These are phyloP conservation scores for Synaphobranchus kaupii DNA, from an alignment of 2,797 vertebrate species.

Conservation along the genomic window DNA sequence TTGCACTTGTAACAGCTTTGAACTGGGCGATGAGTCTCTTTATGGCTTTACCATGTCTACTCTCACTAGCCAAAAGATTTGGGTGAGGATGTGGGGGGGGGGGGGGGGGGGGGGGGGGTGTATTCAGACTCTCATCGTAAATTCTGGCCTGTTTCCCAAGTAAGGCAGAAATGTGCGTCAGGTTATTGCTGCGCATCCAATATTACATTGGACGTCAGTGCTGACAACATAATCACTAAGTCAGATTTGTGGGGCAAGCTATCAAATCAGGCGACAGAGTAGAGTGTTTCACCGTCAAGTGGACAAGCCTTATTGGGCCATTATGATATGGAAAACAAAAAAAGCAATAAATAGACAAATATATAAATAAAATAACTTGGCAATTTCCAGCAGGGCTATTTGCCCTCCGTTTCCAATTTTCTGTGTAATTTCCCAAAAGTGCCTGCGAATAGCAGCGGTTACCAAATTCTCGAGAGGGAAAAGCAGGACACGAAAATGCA, in stretches of 20 bases:
- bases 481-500: constrained; percentile 23
- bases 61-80: constrained; percentile 51
- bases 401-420: constrained; percentile 37
- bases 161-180: constrained; percentile 12
- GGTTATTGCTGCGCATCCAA: constrained; percentile 38
- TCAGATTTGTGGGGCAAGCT: constrained; percentile 40
- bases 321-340: constrained; percentile 25
- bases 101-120: no score
- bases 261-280: constrained; percentile 21
- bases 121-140: constrained; percentile 65
- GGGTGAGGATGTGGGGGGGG: constrained; percentile 34
- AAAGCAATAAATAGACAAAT: constrained; percentile 27
- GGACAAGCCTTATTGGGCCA: constrained; percentile 23
- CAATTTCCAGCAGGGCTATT: constrained; percentile 34
- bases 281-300: constrained; percentile 14
- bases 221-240: constrained; percentile 59
- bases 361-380: constrained; percentile 34
- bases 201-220: constrained; percentile 74
- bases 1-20: constrained; percentile 10
- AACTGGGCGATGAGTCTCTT: neutral
- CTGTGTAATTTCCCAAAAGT: constrained; percentile 31
- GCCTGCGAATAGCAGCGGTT: constrained; percentile 10
- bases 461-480: constrained; percentile 25
- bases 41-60: constrained; percentile 32
- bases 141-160: constrained; percentile 68